Percentiles rank a stretch among this genome's conserved stretches.
Evolutionary conservation across 2,113 vertebrate species (phyloP).

Genomic region (Ivindomyrus marchei): DNA sequence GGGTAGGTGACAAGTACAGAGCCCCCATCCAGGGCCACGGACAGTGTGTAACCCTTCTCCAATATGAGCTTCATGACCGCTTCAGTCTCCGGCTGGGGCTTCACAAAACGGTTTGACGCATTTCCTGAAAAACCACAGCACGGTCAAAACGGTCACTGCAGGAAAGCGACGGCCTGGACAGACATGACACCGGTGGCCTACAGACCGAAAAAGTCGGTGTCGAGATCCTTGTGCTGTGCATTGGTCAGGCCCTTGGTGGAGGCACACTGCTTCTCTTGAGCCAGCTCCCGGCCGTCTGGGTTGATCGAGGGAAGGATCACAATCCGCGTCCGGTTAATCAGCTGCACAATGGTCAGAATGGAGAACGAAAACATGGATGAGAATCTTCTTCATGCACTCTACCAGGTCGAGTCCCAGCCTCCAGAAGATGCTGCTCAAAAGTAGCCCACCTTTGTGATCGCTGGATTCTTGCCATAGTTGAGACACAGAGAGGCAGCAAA

Average conservation of each 20-base stretch:
- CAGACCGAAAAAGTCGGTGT: constrained; percentile 88
- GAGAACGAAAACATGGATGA: neutral
- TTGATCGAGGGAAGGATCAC: constrained; percentile 91
- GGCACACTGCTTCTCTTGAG: constrained; percentile 76
- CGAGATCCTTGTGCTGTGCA: constrained; percentile 74
- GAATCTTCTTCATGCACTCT: neutral
- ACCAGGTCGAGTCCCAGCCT: too few species aligned
- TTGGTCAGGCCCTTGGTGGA: constrained; percentile 73
- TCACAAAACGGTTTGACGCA: constrained; percentile 61
- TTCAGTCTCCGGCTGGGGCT: constrained; percentile 79
- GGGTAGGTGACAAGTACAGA: constrained; percentile 87
- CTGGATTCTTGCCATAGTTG: constrained; percentile 85
- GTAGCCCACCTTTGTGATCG: constrained; percentile 74
- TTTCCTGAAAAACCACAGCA: constrained; percentile 64
- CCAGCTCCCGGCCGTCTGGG: constrained; percentile 83
- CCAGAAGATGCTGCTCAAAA: neutral
- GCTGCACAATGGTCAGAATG: constrained; percentile 46
- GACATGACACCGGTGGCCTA: neutral
- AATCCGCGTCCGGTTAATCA: constrained; percentile 85
- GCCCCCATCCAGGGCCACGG: constrained; percentile 87
- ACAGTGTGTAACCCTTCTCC: constrained; percentile 78
- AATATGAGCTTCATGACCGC: constrained; percentile 83
- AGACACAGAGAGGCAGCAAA: constrained; percentile 87
- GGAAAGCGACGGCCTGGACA: neutral
- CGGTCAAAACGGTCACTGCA: neutral